Evolutionary conservation across 2,888 invertebrate species (phyloP).

Genomic region (Arrhopalites spinosus): DNA sequence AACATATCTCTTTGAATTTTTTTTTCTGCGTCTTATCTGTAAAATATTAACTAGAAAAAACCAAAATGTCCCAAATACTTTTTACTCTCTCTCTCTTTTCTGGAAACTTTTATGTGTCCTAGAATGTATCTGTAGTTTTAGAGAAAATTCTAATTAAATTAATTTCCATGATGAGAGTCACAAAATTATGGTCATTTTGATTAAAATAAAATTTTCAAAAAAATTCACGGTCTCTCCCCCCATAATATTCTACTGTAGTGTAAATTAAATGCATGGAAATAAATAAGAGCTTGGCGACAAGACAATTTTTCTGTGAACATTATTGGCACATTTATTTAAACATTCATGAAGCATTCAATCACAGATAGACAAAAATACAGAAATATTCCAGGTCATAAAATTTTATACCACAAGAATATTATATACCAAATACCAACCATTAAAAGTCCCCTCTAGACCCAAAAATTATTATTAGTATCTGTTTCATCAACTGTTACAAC

Average conservation of each 20-base stretch:
- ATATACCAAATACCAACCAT: background rate
- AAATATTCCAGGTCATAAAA: slow-evolving; percentile 21
- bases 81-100: background rate
- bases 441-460: no score
- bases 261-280: background rate
- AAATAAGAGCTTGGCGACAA: background rate
- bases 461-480: no score
- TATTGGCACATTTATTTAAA: slow-evolving; percentile 37
- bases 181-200: no score
- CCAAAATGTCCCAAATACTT: no score
- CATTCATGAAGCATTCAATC: slow-evolving; percentile 33
- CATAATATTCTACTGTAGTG: no score
- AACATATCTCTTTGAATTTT: background rate
- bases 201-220: no score
- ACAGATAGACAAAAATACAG: slow-evolving; percentile 20
- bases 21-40: no score
- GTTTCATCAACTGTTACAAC: no score
- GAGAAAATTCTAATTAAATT: no score
- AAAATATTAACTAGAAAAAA: no score
- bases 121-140: background rate
- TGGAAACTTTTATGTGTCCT: background rate
- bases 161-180: no score
- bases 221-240: no score
- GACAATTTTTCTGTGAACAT: background rate
- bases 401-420: background rate